Evolutionary conservation across 2,113 vertebrate species (phyloP).

Genomic region (Sterna hirundo): DNA sequence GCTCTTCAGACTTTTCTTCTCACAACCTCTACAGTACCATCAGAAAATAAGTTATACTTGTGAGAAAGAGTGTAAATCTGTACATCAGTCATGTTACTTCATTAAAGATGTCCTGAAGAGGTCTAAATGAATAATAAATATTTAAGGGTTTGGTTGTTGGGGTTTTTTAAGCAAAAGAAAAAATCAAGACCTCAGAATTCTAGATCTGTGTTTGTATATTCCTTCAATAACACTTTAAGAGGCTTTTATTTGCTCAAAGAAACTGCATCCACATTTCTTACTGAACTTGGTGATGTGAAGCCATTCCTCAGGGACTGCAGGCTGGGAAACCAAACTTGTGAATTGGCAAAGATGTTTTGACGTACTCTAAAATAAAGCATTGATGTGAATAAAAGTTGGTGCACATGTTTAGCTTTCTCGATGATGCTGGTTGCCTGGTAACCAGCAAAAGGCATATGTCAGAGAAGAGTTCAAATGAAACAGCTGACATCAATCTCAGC

Average conservation of each 20-base stretch:
- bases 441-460: constrained; percentile 30
- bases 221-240: background rate
- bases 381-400: background rate
- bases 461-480: constrained; percentile 20
- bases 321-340: background rate
- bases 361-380: background rate
- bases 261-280: background rate
- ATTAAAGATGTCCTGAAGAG: background rate
- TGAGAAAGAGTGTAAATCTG: background rate
- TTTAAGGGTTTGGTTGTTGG: background rate
- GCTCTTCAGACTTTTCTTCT: background rate
- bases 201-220: background rate
- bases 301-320: background rate
- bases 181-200: background rate
- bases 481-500: constrained; percentile 34
- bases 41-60: background rate
- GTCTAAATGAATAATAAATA: background rate
- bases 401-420: background rate
- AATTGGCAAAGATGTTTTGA: background rate
- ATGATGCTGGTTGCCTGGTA: constrained; percentile 23
- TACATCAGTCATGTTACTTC: background rate
- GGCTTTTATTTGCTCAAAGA: background rate
- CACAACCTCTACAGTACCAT: background rate
- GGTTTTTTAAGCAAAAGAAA: background rate
- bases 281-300: background rate